Percentiles rank a stretch among this genome's conserved stretches.
These are phyloP conservation scores for Apistogramma diplotaenia DNA, from an alignment of 2,113 vertebrate genomes.

Conservation along the genomic window DNA sequence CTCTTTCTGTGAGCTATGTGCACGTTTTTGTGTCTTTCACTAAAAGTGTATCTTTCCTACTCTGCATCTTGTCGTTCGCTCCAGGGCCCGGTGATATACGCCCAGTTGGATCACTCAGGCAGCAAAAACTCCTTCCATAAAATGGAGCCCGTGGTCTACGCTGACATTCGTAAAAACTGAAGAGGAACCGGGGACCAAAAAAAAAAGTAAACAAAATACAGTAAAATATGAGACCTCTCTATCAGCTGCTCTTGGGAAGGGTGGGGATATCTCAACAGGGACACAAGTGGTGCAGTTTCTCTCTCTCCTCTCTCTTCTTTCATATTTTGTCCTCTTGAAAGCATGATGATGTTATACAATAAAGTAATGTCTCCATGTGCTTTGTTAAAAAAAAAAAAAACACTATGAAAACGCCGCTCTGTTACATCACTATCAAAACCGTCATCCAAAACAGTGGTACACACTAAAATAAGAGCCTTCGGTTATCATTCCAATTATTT, in stretches of 20 bases:
- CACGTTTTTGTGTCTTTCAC: not conserved
- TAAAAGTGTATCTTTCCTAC: not conserved
- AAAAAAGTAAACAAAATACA: not conserved
- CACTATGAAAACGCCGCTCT: not conserved
- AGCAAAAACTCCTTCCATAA: conserved; percentile 91
- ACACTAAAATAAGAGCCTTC: not conserved
- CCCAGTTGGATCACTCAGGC: conserved; percentile 94
- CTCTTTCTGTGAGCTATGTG: not conserved
- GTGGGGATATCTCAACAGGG: conserved; percentile 51
- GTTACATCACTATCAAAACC: not conserved
- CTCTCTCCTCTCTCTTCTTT: not conserved
- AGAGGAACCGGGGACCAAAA: conserved; percentile 35
- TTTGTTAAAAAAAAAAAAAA: conserved; percentile 19
- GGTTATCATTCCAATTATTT: conserved; percentile 23
- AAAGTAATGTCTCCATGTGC: conserved; percentile 27
- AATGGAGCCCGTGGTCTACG: conserved; percentile 94
- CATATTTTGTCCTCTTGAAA: conserved; percentile 40
- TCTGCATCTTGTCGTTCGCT: not conserved
- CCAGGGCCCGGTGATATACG: conserved; percentile 97
- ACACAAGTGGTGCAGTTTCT: conserved; percentile 44
- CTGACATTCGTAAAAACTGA: conserved; percentile 92
- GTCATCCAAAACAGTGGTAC: conserved; percentile 5
- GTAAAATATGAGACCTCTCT: conserved; percentile 61
- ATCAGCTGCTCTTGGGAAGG: conserved; percentile 62
- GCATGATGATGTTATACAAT: conserved; percentile 43